Evolutionary conservation across 2,888 invertebrate species (phyloP), one percentile per base, ranked within the genome.

Genomic region (Heliconius charithonia): DNA sequence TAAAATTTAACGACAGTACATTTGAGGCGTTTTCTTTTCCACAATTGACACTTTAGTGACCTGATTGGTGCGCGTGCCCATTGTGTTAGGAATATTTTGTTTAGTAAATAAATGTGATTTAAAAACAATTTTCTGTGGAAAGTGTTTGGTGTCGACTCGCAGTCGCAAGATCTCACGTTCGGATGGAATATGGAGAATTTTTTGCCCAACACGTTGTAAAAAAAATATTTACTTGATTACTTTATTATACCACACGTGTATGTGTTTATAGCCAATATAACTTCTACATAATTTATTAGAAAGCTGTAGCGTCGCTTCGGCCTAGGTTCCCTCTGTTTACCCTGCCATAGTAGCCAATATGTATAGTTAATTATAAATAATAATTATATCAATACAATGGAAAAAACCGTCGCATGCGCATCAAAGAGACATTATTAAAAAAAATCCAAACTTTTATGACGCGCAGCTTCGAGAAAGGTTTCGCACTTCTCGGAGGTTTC

Each of bases 41-140:
- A 91, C 90, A 91, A 88, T 91, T 93, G 93, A 93, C 93, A 91
- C 90, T 85, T 89, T 85, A 83, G 83, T 87, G 90, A 89, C 87
- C 89, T 86, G 90, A 86, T 88, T 87, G 77, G 81, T 83, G 83
- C 65, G 29, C 65, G 89, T 90, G 83, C 91, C 89, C 93, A 91
- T 86, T 88, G 78, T 69, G 37, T 4, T 12, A 13, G 13, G n/a
- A 12, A 59, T 59, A 59, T 59, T 59, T 59, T 59, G 56, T 59
- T 59, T 2, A 56, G 22, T 22, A 9, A 9, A 6, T 56, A 56
- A 56, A 22, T 56, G 56, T 45, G 45, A 45, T 4, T 16, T 45
- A 45, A 45, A 2, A 45, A 45, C 45, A 2, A 6, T 45, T 16
- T 45, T 2, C 16, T 6, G 16, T 16, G 16, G 45, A 1, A 16